phyloP scores from a whole-genome alignment of 2,113 vertebrate genomes.

The Cinclus cinclus region DNA sequence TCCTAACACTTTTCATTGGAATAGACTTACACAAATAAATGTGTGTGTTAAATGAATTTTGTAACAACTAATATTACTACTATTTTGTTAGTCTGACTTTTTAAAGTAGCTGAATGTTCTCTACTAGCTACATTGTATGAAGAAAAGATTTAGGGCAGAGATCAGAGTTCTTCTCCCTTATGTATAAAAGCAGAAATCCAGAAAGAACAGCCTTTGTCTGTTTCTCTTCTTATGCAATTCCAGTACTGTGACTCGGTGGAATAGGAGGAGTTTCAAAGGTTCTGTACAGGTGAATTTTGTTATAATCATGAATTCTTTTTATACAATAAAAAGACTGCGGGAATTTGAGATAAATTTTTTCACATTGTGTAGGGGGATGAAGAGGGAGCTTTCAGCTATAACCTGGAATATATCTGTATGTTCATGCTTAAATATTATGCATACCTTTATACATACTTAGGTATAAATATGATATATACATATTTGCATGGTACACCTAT shows the following conservation, averaged over 20 bases:
- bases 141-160: background rate
- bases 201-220: background rate
- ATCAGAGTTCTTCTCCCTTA: background rate
- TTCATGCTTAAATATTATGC: background rate
- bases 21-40: background rate
- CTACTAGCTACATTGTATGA: background rate
- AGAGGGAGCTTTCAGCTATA: background rate
- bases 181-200: background rate
- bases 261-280: slow-evolving; percentile 12
- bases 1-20: background rate
- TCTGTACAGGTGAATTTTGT: background rate
- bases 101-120: background rate
- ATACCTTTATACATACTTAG: background rate
- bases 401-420: background rate
- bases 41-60: background rate
- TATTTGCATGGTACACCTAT: background rate
- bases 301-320: background rate
- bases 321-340: background rate
- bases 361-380: background rate
- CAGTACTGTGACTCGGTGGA: background rate
- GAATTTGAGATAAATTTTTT: background rate
- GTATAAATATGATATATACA: background rate
- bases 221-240: background rate
- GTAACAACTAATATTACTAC: background rate
- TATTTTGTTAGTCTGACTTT: background rate